Evolutionary conservation across 92 coral and sea anemone genomes (phyloP).

Genomic region (Bergia sp.): DNA sequence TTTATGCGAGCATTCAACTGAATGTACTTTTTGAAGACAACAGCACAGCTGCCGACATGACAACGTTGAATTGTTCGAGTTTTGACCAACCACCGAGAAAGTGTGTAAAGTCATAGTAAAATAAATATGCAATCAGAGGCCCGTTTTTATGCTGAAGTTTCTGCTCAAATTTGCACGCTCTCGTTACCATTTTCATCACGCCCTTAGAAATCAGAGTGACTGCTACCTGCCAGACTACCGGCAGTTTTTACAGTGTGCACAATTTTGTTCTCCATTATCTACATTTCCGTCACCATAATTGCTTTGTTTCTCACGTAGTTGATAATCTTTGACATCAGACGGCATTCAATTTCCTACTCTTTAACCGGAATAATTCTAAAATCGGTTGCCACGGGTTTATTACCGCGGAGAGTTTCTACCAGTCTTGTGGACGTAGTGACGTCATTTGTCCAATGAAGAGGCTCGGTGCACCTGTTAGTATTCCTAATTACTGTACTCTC

Average conservation of each 20-base stretch:
- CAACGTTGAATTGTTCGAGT: neutral
- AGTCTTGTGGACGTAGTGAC: slow-evolving; percentile 50
- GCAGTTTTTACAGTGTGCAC: neutral
- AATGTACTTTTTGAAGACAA: neutral
- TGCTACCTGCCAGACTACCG: neutral
- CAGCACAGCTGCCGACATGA: neutral
- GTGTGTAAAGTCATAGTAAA: neutral
- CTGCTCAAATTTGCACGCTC: neutral
- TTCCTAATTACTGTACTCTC: slow-evolving; percentile 60
- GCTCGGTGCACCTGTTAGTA: slow-evolving; percentile 54
- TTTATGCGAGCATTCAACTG: neutral
- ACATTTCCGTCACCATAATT: neutral
- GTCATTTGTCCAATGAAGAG: slow-evolving; percentile 59
- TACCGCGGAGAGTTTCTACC: slow-evolving; percentile 41
- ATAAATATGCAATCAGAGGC: too few species aligned
- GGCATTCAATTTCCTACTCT: neutral
- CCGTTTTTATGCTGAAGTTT: too few species aligned
- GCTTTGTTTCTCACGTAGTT: slow-evolving; percentile 19
- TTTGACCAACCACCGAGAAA: neutral
- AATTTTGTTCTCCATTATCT: neutral
- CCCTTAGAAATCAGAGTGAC: neutral
- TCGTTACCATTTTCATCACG: too few species aligned
- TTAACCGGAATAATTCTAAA: slow-evolving; percentile 11
- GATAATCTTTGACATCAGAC: neutral
- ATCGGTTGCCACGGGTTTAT: slow-evolving; percentile 28